phyloP scores from a whole-genome alignment of 2,113 vertebrate genomes.

The Corvus hawaiiensis region DNA sequence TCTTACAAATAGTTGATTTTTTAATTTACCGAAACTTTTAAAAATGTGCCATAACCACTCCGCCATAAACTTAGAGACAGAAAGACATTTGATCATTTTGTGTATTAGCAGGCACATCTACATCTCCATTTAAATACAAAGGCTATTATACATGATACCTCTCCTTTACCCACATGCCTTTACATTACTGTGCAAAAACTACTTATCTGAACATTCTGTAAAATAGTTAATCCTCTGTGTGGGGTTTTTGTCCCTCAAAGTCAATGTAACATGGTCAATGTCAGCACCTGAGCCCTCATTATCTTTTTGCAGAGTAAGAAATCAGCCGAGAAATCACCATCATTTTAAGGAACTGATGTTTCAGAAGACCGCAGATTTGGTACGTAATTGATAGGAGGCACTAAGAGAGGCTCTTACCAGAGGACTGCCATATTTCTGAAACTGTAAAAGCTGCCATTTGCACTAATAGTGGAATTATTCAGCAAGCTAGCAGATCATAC shows the following conservation, averaged over 20 bases:
- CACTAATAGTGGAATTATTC: neutral
- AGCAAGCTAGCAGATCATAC: rapidly evolving
- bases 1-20: neutral
- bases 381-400: neutral
- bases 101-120: neutral
- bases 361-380: neutral
- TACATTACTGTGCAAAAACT: neutral
- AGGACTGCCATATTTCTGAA: neutral
- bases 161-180: neutral
- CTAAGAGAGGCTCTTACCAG: neutral
- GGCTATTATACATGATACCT: neutral
- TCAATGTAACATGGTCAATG: neutral
- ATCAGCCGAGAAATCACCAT: neutral
- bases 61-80: neutral
- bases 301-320: neutral
- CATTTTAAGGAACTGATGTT: neutral
- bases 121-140: neutral
- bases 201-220: neutral
- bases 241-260: rapidly evolving
- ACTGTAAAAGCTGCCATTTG: neutral
- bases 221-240: neutral
- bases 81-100: neutral
- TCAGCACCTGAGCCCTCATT: neutral
- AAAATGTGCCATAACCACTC: neutral
- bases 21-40: neutral